phyloP scores from a whole-genome alignment of 1,140 invertebrate genomes.

The Linepithema humile region DNA sequence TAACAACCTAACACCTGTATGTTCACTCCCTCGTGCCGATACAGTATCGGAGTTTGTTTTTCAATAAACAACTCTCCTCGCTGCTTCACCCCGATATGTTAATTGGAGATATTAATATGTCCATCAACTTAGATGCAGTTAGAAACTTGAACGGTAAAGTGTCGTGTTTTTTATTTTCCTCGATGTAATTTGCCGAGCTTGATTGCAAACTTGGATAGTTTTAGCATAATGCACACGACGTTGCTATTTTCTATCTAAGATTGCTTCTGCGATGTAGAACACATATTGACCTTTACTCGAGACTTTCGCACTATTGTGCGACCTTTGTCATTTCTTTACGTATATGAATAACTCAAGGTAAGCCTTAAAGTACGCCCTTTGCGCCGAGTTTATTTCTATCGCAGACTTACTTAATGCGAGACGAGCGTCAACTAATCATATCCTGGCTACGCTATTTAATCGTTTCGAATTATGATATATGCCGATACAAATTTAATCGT shows the following conservation, averaged over 20 bases:
- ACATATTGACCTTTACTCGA: slow-evolving; percentile 38
- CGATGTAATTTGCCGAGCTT: background rate
- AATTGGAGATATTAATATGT: slow-evolving; percentile 1
- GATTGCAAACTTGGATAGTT: background rate
- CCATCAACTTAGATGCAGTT: background rate
- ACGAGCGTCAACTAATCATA: slow-evolving; percentile 3
- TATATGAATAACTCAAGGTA: slow-evolving; percentile 48
- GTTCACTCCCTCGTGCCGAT: background rate
- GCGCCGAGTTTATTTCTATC: slow-evolving; percentile 24
- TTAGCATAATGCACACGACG: background rate
- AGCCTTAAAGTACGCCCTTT: slow-evolving; percentile 38
- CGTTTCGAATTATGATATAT: background rate
- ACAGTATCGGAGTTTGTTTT: background rate
- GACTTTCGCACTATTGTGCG: slow-evolving; percentile 35
- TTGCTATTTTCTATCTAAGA: slow-evolving; percentile 40
- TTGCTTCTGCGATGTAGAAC: slow-evolving; percentile 10
- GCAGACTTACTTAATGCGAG: slow-evolving; percentile 35
- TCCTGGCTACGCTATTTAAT: background rate
- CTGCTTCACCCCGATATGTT: background rate
- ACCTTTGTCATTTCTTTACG: slow-evolving; percentile 54
- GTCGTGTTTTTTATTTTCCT: background rate
- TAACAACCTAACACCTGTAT: background rate
- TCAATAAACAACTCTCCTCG: background rate
- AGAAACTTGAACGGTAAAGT: background rate
- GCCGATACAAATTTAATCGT: slow-evolving; percentile 25